phyloP scores from a whole-genome alignment of 2,888 invertebrate genomes.

The Schizotus pectinicornis region DNA sequence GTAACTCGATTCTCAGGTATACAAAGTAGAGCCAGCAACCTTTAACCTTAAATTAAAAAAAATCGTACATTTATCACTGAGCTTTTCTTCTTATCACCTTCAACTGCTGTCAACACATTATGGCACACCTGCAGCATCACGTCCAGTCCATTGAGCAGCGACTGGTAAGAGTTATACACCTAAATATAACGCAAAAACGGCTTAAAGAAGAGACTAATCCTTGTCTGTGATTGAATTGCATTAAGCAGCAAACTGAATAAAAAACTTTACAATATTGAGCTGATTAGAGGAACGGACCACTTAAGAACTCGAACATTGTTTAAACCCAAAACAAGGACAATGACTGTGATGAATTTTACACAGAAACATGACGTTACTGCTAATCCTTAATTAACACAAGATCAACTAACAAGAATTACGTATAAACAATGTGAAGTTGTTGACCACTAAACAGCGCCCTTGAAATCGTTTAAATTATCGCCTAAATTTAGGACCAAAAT shows the following conservation, averaged over 20 bases:
- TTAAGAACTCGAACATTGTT: background rate
- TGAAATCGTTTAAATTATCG: too few relatives aligned
- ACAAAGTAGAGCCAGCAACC: slow-evolving; percentile 13
- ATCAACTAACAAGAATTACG: too few relatives aligned
- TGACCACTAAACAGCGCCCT: too few relatives aligned
- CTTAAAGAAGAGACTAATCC: background rate
- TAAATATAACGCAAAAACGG: slow-evolving; percentile 44
- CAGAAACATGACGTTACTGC: too few relatives aligned
- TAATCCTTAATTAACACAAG: too few relatives aligned
- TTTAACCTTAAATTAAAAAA: slow-evolving; percentile 25
- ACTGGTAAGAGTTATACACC: slow-evolving; percentile 73
- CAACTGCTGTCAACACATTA: slow-evolving; percentile 57
- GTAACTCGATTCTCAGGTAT: slow-evolving; percentile 9
- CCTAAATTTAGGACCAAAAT: too few relatives aligned
- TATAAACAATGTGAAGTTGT: too few relatives aligned
- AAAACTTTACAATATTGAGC: too few relatives aligned
- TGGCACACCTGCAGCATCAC: slow-evolving; percentile 72
- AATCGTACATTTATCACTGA: slow-evolving; percentile 51
- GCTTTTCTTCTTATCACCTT: slow-evolving; percentile 45
- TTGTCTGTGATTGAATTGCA: too few relatives aligned
- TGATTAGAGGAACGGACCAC: background rate
- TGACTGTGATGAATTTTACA: too few relatives aligned
- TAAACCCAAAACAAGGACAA: too few relatives aligned
- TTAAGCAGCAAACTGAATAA: too few relatives aligned
- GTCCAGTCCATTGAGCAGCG: slow-evolving; percentile 69